Evolutionary conservation across 2,888 invertebrate species (phyloP).

Genomic region (Pelosia muscerda): DNA sequence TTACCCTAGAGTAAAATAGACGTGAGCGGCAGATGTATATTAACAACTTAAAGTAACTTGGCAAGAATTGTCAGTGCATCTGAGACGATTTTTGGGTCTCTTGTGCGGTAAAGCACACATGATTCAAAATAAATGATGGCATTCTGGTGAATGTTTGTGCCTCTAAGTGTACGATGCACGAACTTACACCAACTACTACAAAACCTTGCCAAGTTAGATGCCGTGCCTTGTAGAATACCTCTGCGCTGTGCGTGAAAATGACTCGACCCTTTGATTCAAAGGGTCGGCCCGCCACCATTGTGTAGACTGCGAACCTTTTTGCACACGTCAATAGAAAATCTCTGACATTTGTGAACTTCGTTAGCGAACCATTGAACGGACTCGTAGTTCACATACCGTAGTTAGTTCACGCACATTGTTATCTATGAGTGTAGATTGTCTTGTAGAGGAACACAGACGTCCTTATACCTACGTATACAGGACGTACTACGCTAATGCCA

Average conservation of each 20-base stretch:
- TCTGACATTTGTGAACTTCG: conserved; percentile 55
- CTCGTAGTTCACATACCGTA: conserved; percentile 42
- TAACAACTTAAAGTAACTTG: too few relatives aligned
- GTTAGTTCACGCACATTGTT: conserved; percentile 54
- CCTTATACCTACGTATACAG: conserved; percentile 5
- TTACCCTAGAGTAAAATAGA: too few relatives aligned
- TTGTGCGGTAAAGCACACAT: too few relatives aligned
- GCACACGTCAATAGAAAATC: conserved; percentile 41
- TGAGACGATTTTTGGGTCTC: too few relatives aligned
- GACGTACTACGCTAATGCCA: too few relatives aligned
- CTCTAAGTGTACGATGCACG: too few relatives aligned
- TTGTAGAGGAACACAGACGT: conserved; percentile 24
- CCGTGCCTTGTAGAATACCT: background rate
- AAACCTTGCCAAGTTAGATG: too few relatives aligned
- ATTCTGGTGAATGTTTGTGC: too few relatives aligned
- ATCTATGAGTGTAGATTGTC: conserved; percentile 54
- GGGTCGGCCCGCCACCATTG: conserved; percentile 43
- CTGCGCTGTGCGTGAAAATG: background rate
- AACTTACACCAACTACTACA: too few relatives aligned
- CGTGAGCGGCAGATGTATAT: too few relatives aligned
- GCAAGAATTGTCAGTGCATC: too few relatives aligned
- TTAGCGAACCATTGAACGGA: conserved; percentile 58
- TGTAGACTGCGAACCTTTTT: conserved; percentile 35
- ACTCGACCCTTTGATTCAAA: conserved; percentile 25
- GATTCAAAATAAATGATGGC: too few relatives aligned